Evolutionary conservation across 2,888 invertebrate species (phyloP), one percentile per base, ranked within the genome.

Genomic region (Eilema griseolum): DNA sequence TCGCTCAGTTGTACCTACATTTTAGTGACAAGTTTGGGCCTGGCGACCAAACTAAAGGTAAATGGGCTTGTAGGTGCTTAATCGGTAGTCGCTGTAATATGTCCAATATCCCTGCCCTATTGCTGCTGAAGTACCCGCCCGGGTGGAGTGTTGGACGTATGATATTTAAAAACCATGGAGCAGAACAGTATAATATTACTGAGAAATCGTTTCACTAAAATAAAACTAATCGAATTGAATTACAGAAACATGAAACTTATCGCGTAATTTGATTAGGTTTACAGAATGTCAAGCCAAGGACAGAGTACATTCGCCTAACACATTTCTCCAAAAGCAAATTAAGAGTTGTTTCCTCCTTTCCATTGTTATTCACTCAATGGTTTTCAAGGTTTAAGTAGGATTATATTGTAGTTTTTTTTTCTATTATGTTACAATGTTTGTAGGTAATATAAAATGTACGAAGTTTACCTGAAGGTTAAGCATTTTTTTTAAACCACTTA

Each of bases 311-410:
- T 75, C 26, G 28, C 16, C 71, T 72, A 69, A 69, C 57, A 71
- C 72, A 62, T 70, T 71, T 65, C 67, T 72, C 67, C 74, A 64
- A 75, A 56, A 31, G 52, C 4, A 23, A 65, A 56, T 70, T 73
- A 75, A 74, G 67, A 72, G 20, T 24, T 61, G 72, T 71, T 81
- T 81, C 81, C 83, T 74, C 77, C 76, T 82, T 82, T 81, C 81
- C 64, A 69, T 76, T 64, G 31, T 66, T 70, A 59, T n/a, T 24
- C 33, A n/a, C 57, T 59, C 52, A 63, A 72, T 61, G 66, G 52
- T 46, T 73, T 68, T 72, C 76, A 78, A 82, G 80, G 82, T n/a
- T n/a, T n/a, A n/a, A 52, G 20, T n/a, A n/a, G n/a, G 52, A 20
- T 1, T 14, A 5, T 46, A 46, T 14, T 37, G 8, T 33, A 37